A percentile compares a stretch with the other conserved stretches of the same genome.
phyloP scores from a whole-genome alignment of 2,113 vertebrate genomes.

The Sclerurus mexicanus region DNA sequence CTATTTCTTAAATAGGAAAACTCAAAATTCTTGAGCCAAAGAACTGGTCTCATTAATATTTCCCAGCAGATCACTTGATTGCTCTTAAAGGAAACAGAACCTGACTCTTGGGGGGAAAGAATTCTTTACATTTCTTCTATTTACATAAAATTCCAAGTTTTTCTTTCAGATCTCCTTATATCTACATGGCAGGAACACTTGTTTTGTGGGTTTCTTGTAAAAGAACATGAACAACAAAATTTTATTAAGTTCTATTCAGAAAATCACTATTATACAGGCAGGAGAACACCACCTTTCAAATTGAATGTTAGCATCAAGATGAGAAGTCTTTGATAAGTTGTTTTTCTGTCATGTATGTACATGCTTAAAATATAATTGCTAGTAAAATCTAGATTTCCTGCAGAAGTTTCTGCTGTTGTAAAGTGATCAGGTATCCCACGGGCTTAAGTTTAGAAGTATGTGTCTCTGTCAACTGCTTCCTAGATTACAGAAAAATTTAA shows the following conservation, averaged over 20 bases:
- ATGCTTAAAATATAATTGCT: neutral
- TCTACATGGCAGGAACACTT: neutral
- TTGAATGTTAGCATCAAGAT: neutral
- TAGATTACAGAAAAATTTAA: neutral
- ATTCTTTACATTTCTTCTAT: neutral
- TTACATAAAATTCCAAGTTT: neutral
- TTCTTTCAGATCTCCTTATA: neutral
- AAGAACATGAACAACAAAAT: neutral
- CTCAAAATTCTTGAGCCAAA: neutral
- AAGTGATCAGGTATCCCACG: neutral
- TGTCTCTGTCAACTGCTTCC: neutral
- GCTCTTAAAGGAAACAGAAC: neutral
- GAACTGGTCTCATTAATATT: neutral
- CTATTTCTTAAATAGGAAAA: neutral
- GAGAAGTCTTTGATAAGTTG: neutral
- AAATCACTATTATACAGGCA: neutral
- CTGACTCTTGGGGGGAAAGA: fast-evolving
- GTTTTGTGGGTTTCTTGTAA: neutral
- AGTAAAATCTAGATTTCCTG: neutral
- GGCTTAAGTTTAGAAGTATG: neutral
- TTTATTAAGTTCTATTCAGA: neutral
- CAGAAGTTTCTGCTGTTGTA: neutral
- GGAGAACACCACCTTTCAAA: neutral
- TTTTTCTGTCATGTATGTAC: neutral
- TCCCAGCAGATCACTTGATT: neutral